phyloP scores from a whole-genome alignment of 2,797 vertebrate genomes.

The Hapalemur alaotrensis region DNA sequence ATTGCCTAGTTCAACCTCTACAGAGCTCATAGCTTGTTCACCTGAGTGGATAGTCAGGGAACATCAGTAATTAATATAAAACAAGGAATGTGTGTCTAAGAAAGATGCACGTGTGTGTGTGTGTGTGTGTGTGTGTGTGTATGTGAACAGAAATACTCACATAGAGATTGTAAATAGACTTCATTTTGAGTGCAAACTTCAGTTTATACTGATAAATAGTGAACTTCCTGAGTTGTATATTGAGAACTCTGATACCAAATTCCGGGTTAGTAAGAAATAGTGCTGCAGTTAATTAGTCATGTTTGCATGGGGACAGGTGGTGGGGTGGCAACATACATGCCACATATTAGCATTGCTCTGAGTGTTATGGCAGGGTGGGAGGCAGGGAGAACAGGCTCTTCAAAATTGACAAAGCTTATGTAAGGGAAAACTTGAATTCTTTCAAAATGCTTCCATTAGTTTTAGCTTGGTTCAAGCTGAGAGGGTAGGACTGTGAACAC shows the following conservation, averaged over 20 bases:
- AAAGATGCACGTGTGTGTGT: not conserved
- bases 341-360: not conserved
- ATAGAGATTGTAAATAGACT: slow-evolving; percentile 25
- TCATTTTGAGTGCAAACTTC: not conserved
- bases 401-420: not conserved
- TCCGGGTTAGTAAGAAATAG: not conserved
- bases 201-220: slow-evolving; percentile 7
- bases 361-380: not conserved
- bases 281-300: not conserved
- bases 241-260: not conserved
- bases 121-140: not conserved
- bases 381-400: not conserved
- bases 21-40: not conserved
- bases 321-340: not conserved
- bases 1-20: not conserved
- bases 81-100: not conserved
- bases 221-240: not conserved
- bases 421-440: not conserved
- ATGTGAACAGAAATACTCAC: not conserved
- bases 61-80: not conserved
- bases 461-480: slow-evolving; percentile 3
- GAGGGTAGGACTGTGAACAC: not conserved
- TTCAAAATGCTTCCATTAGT: not conserved
- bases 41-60: not conserved
- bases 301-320: not conserved